These are phyloP conservation scores for Punctoribates punctum DNA, from an alignment of 2,888 invertebrate genomes.

Conservation along the genomic window DNA sequence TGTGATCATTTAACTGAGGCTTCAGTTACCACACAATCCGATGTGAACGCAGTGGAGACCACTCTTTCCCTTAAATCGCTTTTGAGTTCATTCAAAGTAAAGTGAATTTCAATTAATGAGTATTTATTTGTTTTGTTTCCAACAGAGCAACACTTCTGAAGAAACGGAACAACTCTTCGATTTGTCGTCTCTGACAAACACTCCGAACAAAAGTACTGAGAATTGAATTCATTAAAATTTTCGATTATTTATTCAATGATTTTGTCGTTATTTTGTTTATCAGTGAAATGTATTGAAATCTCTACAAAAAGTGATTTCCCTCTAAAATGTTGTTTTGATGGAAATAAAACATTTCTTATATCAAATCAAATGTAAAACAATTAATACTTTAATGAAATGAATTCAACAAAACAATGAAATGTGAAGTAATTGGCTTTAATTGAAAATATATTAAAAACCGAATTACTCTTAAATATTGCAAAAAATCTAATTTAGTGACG, in stretches of 20 bases:
- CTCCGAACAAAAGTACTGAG: neutral
- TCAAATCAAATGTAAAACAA: too few species aligned
- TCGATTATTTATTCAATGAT: too few species aligned
- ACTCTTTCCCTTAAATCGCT: conserved; percentile 24
- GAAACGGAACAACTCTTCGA: conserved; percentile 28
- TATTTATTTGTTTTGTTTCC: neutral
- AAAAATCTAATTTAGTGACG: neutral
- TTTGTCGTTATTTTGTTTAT: too few species aligned
- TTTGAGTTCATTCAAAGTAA: conserved; percentile 23
- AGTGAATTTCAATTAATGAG: neutral
- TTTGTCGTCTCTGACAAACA: conserved; percentile 7
- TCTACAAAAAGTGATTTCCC: too few species aligned
- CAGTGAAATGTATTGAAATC: too few species aligned
- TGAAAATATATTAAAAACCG: neutral
- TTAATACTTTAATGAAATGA: too few species aligned
- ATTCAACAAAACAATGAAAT: neutral
- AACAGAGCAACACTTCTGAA: neutral
- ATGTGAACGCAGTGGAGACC: neutral
- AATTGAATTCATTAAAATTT: neutral
- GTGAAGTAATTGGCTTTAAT: neutral
- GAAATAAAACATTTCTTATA: too few species aligned
- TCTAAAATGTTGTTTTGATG: too few species aligned
- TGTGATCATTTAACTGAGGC: neutral
- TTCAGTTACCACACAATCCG: neutral
- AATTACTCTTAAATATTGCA: conserved; percentile 25